Evolutionary conservation across 2,888 invertebrate species (phyloP).

Genomic region (Dryococelus australis): DNA sequence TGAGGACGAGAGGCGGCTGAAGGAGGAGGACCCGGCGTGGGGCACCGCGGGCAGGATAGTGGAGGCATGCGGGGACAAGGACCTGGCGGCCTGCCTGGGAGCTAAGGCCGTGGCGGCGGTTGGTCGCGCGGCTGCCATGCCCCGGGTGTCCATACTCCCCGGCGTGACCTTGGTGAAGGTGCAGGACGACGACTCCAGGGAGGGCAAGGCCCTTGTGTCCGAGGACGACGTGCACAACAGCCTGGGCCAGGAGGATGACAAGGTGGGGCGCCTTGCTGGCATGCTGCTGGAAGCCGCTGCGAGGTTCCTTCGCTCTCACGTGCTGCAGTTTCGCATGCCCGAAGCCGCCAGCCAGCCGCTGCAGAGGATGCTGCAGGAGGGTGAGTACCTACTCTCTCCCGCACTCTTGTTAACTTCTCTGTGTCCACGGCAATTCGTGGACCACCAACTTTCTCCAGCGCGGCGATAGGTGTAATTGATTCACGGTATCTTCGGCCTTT

Average conservation of each 20-base stretch:
- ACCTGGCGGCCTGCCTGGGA: conserved; percentile 62
- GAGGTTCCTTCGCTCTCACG: conserved; percentile 67
- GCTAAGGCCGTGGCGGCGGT: conserved; percentile 66
- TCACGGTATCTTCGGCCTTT: no score
- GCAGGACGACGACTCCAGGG: conserved; percentile 47
- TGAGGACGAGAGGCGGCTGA: not conserved
- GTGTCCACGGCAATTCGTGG: no score
- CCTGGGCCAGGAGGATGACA: conserved; percentile 64
- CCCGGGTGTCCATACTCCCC: conserved; percentile 64
- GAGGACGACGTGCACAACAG: conserved; percentile 62
- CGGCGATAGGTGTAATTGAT: no score
- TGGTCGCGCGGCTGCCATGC: conserved; percentile 64
- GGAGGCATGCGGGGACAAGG: conserved; percentile 42
- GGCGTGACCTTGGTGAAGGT: conserved; percentile 66
- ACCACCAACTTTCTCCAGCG: no score
- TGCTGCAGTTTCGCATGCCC: conserved; percentile 74
- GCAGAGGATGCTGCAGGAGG: conserved; percentile 76
- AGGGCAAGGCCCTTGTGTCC: conserved; percentile 52
- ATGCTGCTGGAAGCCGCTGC: conserved; percentile 65
- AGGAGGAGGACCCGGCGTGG: conserved; percentile 39
- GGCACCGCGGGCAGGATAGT: conserved; percentile 39
- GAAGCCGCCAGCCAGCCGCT: conserved; percentile 70
- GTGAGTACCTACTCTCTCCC: conserved; percentile 34
- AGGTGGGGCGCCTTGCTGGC: conserved; percentile 62
- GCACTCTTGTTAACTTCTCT: no score